These are phyloP conservation scores for Liopterus haemorrhoidalis DNA, from an alignment of 2,888 invertebrate genomes.

Conservation along the genomic window DNA sequence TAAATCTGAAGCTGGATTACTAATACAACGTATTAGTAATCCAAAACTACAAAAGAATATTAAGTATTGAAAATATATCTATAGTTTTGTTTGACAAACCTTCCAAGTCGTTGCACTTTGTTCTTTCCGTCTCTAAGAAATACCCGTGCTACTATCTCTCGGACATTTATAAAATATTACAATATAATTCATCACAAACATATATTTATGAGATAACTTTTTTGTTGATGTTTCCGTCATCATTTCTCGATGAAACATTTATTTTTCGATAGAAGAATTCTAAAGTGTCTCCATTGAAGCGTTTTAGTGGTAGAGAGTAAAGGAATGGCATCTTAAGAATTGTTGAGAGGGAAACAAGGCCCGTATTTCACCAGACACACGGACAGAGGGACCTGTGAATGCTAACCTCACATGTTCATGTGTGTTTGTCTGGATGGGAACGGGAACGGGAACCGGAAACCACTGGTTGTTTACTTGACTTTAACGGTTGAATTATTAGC, in stretches of 20 bases:
- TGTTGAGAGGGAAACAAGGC: constrained; percentile 22
- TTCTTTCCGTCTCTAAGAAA: constrained; percentile 3
- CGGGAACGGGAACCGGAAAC: constrained; percentile 14
- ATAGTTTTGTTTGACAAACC: constrained; percentile 21
- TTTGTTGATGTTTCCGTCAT: constrained; percentile 19
- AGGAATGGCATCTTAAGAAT: constrained; percentile 17
- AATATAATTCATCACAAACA: constrained; percentile 22
- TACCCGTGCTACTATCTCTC: constrained; percentile 2
- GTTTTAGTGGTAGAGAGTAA: constrained; percentile 16
- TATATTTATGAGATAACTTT: constrained; percentile 23
- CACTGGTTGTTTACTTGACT: constrained; percentile 14
- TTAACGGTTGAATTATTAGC: too few relatives aligned
- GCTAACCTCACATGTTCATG: background rate
- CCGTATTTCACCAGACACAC: constrained; percentile 18
- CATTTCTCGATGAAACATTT: constrained; percentile 13
- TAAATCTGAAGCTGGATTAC: too few relatives aligned
- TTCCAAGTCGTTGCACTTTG: constrained; percentile 18
- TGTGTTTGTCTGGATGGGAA: background rate
- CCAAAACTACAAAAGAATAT: too few relatives aligned
- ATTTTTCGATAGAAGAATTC: constrained; percentile 20
- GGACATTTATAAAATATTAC: constrained; percentile 24
- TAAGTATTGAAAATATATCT: too few relatives aligned
- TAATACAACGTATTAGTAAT: too few relatives aligned
- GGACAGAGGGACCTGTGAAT: too few relatives aligned
- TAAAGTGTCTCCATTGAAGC: constrained; percentile 21